These are phyloP conservation scores for Pemphigus obesinymphae DNA, from an alignment of 1,140 invertebrate species.

Conservation along the genomic window DNA sequence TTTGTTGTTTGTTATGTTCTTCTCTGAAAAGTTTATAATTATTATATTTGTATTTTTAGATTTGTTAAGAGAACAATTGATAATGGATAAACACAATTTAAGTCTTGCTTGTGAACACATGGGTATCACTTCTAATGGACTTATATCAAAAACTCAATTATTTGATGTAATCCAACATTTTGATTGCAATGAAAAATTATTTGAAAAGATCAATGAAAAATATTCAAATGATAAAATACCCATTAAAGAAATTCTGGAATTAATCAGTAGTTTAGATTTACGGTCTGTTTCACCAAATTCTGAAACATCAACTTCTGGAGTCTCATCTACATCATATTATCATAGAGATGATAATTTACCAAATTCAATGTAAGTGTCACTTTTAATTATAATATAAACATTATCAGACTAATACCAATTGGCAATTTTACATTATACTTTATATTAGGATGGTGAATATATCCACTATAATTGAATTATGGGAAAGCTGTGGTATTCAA, in stretches of 20 bases:
- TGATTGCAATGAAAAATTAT: constrained; percentile 28
- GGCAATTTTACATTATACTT: too few species aligned
- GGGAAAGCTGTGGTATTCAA: constrained; percentile 65
- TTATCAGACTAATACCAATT: too few species aligned
- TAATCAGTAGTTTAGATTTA: constrained; percentile 1
- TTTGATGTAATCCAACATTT: constrained; percentile 14
- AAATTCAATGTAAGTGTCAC: constrained; percentile 17
- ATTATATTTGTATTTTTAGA: background rate
- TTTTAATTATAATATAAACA: background rate
- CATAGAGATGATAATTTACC: constrained; percentile 26
- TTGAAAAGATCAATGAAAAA: constrained; percentile 33
- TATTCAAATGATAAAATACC: constrained; percentile 20
- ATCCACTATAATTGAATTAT: constrained; percentile 63
- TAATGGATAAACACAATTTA: constrained; percentile 32
- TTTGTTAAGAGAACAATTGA: constrained; percentile 6
- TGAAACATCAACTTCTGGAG: constrained; percentile 33
- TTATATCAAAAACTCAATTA: constrained; percentile 34
- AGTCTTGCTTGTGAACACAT: constrained; percentile 28
- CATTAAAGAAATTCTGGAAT: constrained; percentile 26
- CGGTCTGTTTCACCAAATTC: constrained; percentile 21
- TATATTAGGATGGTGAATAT: constrained; percentile 46
- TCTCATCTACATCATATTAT: constrained; percentile 21
- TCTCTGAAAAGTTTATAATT: background rate
- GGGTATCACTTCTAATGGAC: constrained; percentile 11
- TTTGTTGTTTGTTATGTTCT: background rate